Base-by-base conservation (phyloP, 2,797 vertebrate species). In the Siniperca undulata region DNA sequence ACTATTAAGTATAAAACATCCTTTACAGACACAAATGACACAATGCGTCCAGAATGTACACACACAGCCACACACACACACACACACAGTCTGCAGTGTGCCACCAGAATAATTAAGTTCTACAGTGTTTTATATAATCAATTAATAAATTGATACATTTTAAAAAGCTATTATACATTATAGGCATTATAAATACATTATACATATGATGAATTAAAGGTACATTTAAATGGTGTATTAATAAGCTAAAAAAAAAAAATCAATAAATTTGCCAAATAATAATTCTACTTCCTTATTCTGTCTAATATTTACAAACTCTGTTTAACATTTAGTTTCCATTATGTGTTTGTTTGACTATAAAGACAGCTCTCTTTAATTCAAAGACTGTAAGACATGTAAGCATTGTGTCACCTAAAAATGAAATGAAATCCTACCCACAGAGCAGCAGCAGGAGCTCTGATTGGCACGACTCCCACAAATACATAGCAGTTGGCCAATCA, bases 1-100 rank as follows among this genome's bases (percentile, higher is more conserved):
- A 83, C 53, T 42, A 71, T 76, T 36, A 70, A 42, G 58, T 82
- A 84, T 59, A 79, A 86, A 78, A 80, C 62, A 77, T 53, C 61
- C 48, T 60, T 81, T 40, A 73, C 40, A 66, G 61, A 81, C 69
- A 71, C 46, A 53, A 67, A 67, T 30, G 44, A 77, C 42, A 55
- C n/a, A 11, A 17, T 34, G 20, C 52, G 19, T 27, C 7, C 24
- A 70, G 6, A 50, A 24, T 22, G 19, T 4, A 38, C 59, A 61
- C 48, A 50, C n/a, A 58, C 22, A 30, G 17, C 46, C n/a, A 61
- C 53, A 36, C 4, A 70, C 27, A 55, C n/a, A 61, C 53, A 36
- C 4, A 70, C 27, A 55, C 16, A 73, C 50, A 65, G 27, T 74
- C 27, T 59, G 36, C 27, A 70, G 53, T 44, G 12, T 68, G 44